Conservation (phyloP, 1,140 invertebrate genomes). For the Cardiocondyla obscurior region DNA sequence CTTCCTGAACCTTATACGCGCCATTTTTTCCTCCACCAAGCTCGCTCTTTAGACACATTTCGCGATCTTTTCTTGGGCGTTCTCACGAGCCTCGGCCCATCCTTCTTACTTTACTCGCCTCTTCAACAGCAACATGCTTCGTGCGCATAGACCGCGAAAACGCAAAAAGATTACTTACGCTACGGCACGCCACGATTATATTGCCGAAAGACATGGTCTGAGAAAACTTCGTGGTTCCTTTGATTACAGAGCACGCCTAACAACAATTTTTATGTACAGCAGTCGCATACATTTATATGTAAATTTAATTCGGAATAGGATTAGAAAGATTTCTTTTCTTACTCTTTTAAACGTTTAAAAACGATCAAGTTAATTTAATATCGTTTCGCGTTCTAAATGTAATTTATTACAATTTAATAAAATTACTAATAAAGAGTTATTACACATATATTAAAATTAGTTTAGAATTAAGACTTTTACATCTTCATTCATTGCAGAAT, state of each 20-base stretch:
- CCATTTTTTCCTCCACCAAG: slow-evolving; percentile 29
- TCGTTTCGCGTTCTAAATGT: neutral
- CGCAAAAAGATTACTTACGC: slow-evolving; percentile 22
- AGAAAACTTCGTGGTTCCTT: neutral
- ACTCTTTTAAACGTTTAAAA: neutral
- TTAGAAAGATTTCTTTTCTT: neutral
- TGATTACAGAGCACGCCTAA: neutral
- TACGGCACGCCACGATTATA: slow-evolving; percentile 20
- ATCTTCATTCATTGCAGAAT: neutral
- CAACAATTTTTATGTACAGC: neutral
- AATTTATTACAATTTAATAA: slow-evolving; percentile 2
- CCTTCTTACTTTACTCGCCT: slow-evolving; percentile 34
- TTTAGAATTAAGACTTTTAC: neutral
- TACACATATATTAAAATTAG: neutral
- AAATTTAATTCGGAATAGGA: neutral
- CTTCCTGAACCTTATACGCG: slow-evolving; percentile 32
- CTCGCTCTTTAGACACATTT: slow-evolving; percentile 54
- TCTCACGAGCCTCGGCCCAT: slow-evolving; percentile 19
- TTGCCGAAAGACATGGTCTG: neutral
- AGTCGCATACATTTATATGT: neutral
- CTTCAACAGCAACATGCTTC: slow-evolving; percentile 24
- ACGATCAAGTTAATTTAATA: neutral
- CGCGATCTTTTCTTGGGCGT: slow-evolving; percentile 28
- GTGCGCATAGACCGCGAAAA: slow-evolving; percentile 26
- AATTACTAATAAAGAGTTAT: neutral